phyloP scores from a whole-genome alignment of 2,113 vertebrate species.

The Malurus alboscapulatus region DNA sequence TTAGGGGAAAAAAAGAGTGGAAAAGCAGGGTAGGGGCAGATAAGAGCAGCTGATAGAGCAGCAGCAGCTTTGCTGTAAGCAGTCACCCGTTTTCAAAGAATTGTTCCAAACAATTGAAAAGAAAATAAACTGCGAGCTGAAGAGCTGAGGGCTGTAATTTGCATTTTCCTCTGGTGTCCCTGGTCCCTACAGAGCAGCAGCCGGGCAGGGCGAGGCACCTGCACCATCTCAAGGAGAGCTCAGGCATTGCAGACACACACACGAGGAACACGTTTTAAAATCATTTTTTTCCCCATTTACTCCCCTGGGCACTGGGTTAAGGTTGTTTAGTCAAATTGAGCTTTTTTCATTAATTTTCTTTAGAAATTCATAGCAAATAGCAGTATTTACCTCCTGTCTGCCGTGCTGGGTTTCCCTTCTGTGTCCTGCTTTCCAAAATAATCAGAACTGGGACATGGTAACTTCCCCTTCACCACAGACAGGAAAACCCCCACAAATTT shows the following conservation, averaged over 20 bases:
- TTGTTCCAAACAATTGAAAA: neutral
- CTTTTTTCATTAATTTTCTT: neutral
- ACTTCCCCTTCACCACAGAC: neutral
- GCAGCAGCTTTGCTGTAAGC: neutral
- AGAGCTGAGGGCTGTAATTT: neutral
- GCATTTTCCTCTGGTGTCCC: neutral
- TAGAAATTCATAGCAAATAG: neutral
- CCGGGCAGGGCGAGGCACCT: neutral
- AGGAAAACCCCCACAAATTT: neutral
- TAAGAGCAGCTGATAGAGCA: neutral
- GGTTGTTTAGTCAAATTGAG: fast-evolving
- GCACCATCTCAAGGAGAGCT: slow-evolving; percentile 39
- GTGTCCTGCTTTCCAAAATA: neutral
- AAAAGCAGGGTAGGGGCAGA: neutral
- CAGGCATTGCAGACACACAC: neutral
- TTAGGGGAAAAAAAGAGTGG: fast-evolving
- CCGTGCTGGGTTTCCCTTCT: neutral
- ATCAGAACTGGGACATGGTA: fast-evolving
- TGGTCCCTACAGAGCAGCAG: neutral
- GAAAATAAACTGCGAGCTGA: neutral
- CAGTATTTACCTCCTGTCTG: neutral
- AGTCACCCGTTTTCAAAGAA: neutral
- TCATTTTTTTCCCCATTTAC: neutral
- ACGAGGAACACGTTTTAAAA: fast-evolving
- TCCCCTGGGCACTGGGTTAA: fast-evolving